Evolutionary conservation across 2,888 invertebrate genomes (phyloP), one percentile per base, ranked within the genome.

Genomic region (Drosophila peninsularis): DNA sequence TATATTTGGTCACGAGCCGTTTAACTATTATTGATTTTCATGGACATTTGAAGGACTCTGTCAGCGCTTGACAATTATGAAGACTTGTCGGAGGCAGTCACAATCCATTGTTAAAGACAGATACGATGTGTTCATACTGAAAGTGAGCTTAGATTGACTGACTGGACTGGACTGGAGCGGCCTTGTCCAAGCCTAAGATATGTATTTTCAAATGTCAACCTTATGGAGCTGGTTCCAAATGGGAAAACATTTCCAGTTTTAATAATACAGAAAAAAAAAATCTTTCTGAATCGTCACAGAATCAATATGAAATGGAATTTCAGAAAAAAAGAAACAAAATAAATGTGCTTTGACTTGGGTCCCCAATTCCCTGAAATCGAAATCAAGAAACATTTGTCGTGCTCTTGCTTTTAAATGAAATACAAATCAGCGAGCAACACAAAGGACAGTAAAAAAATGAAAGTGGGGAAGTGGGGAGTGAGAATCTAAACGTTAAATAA

Each of bases 391-490:
- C 81, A 81, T 82, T 76, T 85, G 80, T 60, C 53, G 49, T 65
- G 69, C 62, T 78, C 80, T 67, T 78, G 72, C 65, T 70, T 63
- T 71, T 78, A 84, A 83, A 83, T 83, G 72, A 83, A 87, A 83
- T 82, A 84, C 87, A 82, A 87, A 82, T 84, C 87, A 69, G 65
- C 71, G 75, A 71, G 69, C 83, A 83, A 78, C 83, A 80, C 71
- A 82, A 72, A 76, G 55, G 54, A 69, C 10, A 30, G 41, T 27
- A 47, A 57, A 58, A 42, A 57, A 6, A 21, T 42, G 19, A 2
- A n/a, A 24, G 41, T 42, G 64, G 75, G 47, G 66, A n/a, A n/a
- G n/a, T n/a, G 53, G 44, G 56, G 65, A 62, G 62, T 44, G 76
- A 42, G 70, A 83, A 81, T 75, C 80, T 82, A 78, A 85, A 78